phyloP scores from a whole-genome alignment of 1,140 invertebrate genomes.

The Lordiphosa mommai region DNA sequence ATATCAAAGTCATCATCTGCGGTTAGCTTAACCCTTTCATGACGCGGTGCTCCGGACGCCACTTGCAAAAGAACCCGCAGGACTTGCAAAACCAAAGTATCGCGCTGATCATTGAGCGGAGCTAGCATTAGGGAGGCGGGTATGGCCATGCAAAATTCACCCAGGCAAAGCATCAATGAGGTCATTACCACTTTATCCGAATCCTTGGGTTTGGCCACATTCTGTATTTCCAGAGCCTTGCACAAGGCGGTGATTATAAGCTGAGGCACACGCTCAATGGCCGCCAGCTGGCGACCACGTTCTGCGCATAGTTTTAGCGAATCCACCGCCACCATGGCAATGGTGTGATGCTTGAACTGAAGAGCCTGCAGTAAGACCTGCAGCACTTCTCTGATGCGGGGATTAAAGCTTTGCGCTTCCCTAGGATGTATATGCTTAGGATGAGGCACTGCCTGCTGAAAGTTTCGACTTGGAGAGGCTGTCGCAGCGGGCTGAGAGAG shows the following conservation, averaged over 20 bases:
- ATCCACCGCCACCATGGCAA: constrained; percentile 75
- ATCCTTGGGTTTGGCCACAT: constrained; percentile 80
- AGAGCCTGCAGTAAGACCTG: constrained; percentile 92
- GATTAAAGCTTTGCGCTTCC: constrained; percentile 80
- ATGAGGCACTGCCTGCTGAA: constrained; percentile 70
- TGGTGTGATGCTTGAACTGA: constrained; percentile 82
- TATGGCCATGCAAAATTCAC: constrained; percentile 93
- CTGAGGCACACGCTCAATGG: constrained; percentile 72
- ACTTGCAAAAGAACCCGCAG: constrained; percentile 80
- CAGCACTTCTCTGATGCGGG: constrained; percentile 90
- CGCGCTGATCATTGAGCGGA: constrained; percentile 79
- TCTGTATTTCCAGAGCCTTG: constrained; percentile 75
- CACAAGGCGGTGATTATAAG: constrained; percentile 74
- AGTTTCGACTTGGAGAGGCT: constrained; percentile 4
- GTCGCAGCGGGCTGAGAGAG: constrained; percentile 82
- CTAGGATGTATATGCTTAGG: constrained; percentile 54
- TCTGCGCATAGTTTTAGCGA: constrained; percentile 72
- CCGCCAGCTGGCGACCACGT: constrained; percentile 59
- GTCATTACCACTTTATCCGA: constrained; percentile 88
- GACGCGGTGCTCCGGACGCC: constrained; percentile 74
- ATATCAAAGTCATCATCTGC: constrained; percentile 85
- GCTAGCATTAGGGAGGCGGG: constrained; percentile 57
- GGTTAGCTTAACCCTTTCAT: constrained; percentile 73
- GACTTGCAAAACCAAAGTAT: constrained; percentile 82
- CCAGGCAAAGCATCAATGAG: constrained; percentile 92